Evolutionary conservation across 2,888 invertebrate species (phyloP), one percentile per base, ranked within the genome.

Genomic region (Oegoconia quadripuncta): DNA sequence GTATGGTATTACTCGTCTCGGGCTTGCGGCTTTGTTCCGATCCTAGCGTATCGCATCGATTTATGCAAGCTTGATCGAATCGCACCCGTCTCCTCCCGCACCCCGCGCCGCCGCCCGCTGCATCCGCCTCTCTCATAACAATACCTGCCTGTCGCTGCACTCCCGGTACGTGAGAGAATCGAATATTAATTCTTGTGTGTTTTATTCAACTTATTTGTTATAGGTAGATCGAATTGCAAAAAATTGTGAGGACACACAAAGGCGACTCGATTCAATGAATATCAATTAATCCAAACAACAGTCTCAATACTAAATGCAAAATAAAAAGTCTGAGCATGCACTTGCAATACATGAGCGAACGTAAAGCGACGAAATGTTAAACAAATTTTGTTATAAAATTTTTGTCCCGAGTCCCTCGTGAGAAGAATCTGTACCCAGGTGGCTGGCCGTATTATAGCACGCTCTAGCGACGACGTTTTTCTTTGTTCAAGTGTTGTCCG

Each of bases 61-160:
- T 83, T 80, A 80, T 82, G 77, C 81, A 80, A 71, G 83, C 79
- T 70, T 80, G 79, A 82, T 83, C 78, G 77, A 80, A 77, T 76
- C 76, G 64, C 64, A 56, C 61, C 61, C 60, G 52, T 61, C 59
- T 53, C 40, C 48, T 14, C 42, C 45, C 52, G 47, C 36, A 40
- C 42, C 25, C 44, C 48, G 17, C 41, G 44, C 48, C 46, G 40
- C 44, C 37, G 35, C 40, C 26, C n/a, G n/a, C 13, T 12, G 57
- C 56, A 51, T 46, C 55, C 54, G 41, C 55, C 57, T 50, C 62
- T 56, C 57, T 65, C 58, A 64, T 65, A 72, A 69, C 70, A 69
- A 72, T 74, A 69, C 74, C 67, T 63, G 61, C 55, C 67, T 64
- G 59, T 55, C 59, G 59, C 55, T 59, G 63, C 62, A 60, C 63